Conservation (phyloP, 1,140 invertebrate species). For the Planococcus citri region DNA sequence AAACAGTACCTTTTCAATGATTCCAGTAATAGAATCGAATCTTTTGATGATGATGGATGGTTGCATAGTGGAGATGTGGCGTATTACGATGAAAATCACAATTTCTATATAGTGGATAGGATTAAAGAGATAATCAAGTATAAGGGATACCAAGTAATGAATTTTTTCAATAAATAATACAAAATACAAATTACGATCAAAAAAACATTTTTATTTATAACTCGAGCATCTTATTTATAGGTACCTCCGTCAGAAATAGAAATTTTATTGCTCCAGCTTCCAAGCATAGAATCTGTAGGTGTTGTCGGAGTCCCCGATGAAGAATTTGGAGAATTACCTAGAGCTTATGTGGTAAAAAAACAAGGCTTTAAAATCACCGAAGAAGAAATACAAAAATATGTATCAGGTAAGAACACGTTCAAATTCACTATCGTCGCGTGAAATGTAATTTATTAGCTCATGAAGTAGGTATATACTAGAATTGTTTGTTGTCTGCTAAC, state of each 20-base stretch:
- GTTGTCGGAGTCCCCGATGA: slow-evolving; percentile 57
- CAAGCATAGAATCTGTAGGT: slow-evolving; percentile 51
- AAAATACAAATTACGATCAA: no score
- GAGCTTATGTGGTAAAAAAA: slow-evolving; percentile 45
- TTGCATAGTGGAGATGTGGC: slow-evolving; percentile 68
- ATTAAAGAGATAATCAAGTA: slow-evolving; percentile 71
- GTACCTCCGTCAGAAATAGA: slow-evolving; percentile 56
- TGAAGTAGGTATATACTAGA: no score
- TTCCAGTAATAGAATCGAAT: slow-evolving; percentile 47
- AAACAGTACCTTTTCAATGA: slow-evolving; percentile 50
- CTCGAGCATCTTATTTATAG: slow-evolving; percentile 31
- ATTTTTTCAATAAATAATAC: not conserved
- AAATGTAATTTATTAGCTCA: not conserved
- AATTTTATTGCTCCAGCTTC: slow-evolving; percentile 48
- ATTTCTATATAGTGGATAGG: slow-evolving; percentile 59
- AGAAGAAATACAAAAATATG: slow-evolving; percentile 42
- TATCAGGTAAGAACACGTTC: slow-evolving; percentile 36
- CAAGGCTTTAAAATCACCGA: slow-evolving; percentile 33
- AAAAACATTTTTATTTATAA: no score
- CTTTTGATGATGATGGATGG: slow-evolving; percentile 57
- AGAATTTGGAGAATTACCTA: slow-evolving; percentile 48
- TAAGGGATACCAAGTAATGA: slow-evolving; percentile 55
- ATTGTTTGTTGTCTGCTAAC: no score
- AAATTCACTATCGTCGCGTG: not conserved
- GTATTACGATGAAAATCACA: slow-evolving; percentile 53